Evolutionary conservation across 2,113 vertebrate genomes (phyloP).

Genomic region (Ochotona princeps): DNA sequence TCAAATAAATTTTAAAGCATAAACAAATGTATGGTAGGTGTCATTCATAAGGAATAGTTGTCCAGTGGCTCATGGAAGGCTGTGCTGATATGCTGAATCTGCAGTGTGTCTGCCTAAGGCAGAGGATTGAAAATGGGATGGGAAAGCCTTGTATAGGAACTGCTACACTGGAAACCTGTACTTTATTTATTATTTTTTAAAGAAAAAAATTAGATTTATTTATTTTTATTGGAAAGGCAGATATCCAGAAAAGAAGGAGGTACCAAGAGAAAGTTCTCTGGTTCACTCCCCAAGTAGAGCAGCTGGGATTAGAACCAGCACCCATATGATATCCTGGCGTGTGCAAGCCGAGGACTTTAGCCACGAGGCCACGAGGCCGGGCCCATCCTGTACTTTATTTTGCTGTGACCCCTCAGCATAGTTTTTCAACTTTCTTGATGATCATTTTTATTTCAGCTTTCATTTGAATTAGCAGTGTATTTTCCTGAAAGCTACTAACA

Average conservation of each 20-base stretch:
- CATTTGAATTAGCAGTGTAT: neutral
- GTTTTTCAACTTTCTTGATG: neutral
- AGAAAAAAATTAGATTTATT: too few species aligned
- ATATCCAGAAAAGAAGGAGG: too few species aligned
- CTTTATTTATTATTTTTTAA: too few species aligned
- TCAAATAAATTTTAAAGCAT: too few species aligned
- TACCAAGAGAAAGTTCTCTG: too few species aligned
- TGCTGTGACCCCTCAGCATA: neutral
- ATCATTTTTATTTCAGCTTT: slow-evolving; percentile 34
- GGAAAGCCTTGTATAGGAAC: neutral
- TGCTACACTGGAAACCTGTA: neutral
- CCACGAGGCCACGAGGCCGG: too few species aligned
- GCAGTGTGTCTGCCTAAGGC: neutral
- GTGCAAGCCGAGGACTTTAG: too few species aligned
- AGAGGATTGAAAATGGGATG: neutral
- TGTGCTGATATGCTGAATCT: neutral
- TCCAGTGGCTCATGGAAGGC: neutral
- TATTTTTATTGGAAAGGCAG: too few species aligned
- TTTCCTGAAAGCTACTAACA: slow-evolving; percentile 14
- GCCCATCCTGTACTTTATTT: neutral
- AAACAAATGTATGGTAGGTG: neutral
- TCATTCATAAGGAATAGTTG: neutral
- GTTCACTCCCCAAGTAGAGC: too few species aligned
- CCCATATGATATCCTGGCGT: too few species aligned
- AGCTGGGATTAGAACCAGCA: too few species aligned